Evolutionary conservation across 2,888 invertebrate genomes (phyloP), one percentile per base, ranked within the genome.

Genomic region (Nowickia ferox): DNA sequence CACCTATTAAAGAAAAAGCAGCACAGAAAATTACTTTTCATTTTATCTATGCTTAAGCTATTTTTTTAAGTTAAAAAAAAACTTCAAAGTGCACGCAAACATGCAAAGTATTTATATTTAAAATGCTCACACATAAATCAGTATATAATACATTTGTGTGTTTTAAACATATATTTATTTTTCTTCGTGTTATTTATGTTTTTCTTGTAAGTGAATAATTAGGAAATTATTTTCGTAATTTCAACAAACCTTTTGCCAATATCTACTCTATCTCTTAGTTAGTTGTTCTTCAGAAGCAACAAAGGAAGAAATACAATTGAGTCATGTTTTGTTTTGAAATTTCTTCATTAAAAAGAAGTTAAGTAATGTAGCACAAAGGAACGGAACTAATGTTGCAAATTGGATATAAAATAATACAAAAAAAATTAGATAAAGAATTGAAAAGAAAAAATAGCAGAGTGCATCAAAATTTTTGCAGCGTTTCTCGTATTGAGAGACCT

Each of bases 1-100:
- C 72, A 66, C 66, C 59, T 51, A 19, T 51, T n/a, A 2, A 22
- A 30, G 10, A 61, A 22, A 30, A 15, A 61, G 13, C 17, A 74
- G 46, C 13, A 51, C 59, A 59, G 48, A 59, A 66, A 74, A 57
- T 66, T 81, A 66, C 40, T 66, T 66, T 74, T 19, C 59, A 42
- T 19, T 38, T 61, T 71, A n/a, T 17, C 9, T 38, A 11, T 22
- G 22, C 22, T 22, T 22, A 22, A 22, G 22, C 22, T 22, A 22
- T 22, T 22, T 22, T 22, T 22, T 22, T 2, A 22, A 2, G 1
- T 22, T 2, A 22, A 22, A 22, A 22, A 22, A 22, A 22, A 22
- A 22, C 22, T 22, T 22, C 22, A 22, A 22, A 22, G 22, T 22
- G 22, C 22, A 22, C 2, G 19, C 38, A 78, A 48, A 59, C 77